Conservation (phyloP, 2,113 vertebrate genomes). For the Solea senegalensis region DNA sequence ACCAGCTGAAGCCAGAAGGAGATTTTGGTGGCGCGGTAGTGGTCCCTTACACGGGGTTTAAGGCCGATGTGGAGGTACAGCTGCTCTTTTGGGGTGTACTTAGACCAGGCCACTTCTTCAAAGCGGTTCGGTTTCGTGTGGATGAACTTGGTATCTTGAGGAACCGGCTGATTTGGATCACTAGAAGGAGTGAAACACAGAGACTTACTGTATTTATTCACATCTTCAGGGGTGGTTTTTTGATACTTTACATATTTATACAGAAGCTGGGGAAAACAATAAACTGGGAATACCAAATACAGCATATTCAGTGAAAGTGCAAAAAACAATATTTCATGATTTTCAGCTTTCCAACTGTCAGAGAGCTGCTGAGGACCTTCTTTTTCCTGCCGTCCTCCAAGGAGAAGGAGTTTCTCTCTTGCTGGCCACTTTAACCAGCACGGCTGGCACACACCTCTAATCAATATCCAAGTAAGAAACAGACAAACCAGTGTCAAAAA, state of each 20-base stretch:
- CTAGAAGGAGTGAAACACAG: conserved; percentile 73
- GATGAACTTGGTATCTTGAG: conserved; percentile 97
- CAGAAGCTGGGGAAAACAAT: not conserved
- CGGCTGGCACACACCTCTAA: conserved; percentile 11
- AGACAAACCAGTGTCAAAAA: conserved; percentile 37
- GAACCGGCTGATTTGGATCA: conserved; percentile 96
- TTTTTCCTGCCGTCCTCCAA: conserved; percentile 23
- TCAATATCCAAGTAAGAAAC: conserved; percentile 50
- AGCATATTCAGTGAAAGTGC: conserved; percentile 3
- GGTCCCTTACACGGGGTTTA: conserved; percentile 92
- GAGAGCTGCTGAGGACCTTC: conserved; percentile 20
- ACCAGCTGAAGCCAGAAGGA: conserved; percentile 98
- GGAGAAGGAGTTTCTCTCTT: conserved; percentile 26
- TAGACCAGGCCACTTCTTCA: conserved; percentile 97
- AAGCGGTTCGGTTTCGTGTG: conserved; percentile 98
- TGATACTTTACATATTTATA: too few relatives aligned
- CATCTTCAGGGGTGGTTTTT: not conserved
- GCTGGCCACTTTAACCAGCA: conserved; percentile 31
- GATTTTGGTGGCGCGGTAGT: conserved; percentile 96
- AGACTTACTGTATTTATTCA: conserved; percentile 2
- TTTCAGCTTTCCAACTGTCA: conserved; percentile 33
- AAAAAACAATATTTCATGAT: conserved; percentile 18
- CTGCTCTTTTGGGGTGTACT: conserved; percentile 96
- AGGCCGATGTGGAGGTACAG: conserved; percentile 96
- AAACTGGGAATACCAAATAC: not conserved